Base-by-base conservation (phyloP, 1,140 invertebrate species). In the Brachionus asplanchnoidis region DNA sequence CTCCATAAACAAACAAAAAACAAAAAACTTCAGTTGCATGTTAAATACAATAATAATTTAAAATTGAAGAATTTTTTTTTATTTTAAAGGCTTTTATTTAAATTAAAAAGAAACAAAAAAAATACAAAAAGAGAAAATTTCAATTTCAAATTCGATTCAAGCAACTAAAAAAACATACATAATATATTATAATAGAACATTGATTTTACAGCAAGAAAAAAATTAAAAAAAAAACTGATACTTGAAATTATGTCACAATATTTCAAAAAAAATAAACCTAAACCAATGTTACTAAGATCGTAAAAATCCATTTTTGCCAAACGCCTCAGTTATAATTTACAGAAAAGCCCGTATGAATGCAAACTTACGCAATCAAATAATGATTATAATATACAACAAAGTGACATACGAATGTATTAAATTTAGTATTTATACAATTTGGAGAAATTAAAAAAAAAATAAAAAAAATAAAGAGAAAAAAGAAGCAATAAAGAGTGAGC, bases 101-200 rank as follows among this genome's bases (percentile, higher is more conserved):
- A 73, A 42, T 73, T 42, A 73, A 73, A 73, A 42, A 73, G 40
- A 73, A 36, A 73, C 66, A 68, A 68, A 68, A 73, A 73, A 73
- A 73, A 73, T 73, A 73, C 68, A 73, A 73, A 73, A 73, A 40
- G 36, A 73, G 40, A 73, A 73, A 73, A 73, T 73, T 73, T 73
- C 68, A 73, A 73, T 73, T 73, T 73, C 32, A 73, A 73, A 73
- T 73, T 73, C 68, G 68, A 73, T 73, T 73, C 68, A 68, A 68
- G 32, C 17, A 73, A 73, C 32, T 42, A 73, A 73, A 42, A 32
- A 23, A 68, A 73, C n/a, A 73, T n/a, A 42, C 68, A 73, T 73
- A 73, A 73, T 73, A 73, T 73, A 73, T 73, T 73, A 73, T 73
- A 73, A 73, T 73, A 73, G n/a, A 42, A 73, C 68, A 73, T 73